Base-by-base conservation (phyloP, 2,888 invertebrate genomes). In the Mesorhabditis sp. region DNA sequence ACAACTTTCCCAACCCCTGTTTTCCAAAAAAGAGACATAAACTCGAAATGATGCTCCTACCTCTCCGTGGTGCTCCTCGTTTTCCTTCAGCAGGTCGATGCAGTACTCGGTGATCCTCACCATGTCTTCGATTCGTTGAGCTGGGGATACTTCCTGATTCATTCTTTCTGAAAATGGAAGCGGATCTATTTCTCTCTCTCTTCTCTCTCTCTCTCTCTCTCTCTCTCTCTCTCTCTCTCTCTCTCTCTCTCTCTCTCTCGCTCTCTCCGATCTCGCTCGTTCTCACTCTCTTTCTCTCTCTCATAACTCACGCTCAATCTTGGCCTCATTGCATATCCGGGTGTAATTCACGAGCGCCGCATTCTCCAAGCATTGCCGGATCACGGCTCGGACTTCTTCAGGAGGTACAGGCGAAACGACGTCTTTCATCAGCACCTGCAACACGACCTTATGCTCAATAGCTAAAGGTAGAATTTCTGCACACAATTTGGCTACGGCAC, bases 61-160 rank as follows among this genome's bases (percentile, higher is more conserved):
- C 93, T 98, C 97, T 78, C 97, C 95, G 88, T 98, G 98, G 87
- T 98, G 96, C 88, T 98, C 98, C 89, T 98, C 97, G 87, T 98
- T 98, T 88, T 99, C 97, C 88, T 97, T 97, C 76, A 99, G 89
- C 62, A 99, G 90, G 87, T 99, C 98, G 68, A 98, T 96, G 88
- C 98, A 98, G 65, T 97, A 90, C 87, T 98, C 97, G 13, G 97
- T 95, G 79, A 99, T 90, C 87, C 94, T 95, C 84, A 96, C 94
- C 70, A 99, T 90, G 87, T 97, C 96, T 87, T 98, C 96, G 67
- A 99, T 89, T 45, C 86, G 73, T 68, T 86, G 85, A 41, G 79
- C 79, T 5, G 86, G 87, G 50, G 85, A 81, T 45, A 87, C 85
- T 67, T 87, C 87, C 4, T 72, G 70, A 15, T 80, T 81, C 83